Evolutionary conservation across 2,113 vertebrate species (phyloP).

Genomic region (Gasterosteus aculeatus): DNA sequence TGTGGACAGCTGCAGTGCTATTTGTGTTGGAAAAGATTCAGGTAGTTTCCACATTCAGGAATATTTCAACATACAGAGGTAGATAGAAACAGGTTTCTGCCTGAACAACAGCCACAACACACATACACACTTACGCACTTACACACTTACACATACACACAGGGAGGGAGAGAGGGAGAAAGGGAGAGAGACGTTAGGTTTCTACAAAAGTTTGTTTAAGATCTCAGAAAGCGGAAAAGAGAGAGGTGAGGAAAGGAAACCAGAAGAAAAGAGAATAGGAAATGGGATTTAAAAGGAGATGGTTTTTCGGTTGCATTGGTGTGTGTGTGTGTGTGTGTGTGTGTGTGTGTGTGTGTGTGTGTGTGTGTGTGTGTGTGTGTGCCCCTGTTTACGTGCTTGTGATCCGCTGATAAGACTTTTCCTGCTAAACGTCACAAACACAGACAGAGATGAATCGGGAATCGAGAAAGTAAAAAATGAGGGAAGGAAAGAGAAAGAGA

Average conservation of each 20-base stretch:
- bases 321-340: not conserved
- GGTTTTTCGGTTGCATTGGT: slow-evolving; percentile 4
- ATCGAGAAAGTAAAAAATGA: not conserved
- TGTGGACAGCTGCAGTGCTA: slow-evolving; percentile 81
- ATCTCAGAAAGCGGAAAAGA: not conserved
- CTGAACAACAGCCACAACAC: slow-evolving; percentile 31
- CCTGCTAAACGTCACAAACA: slow-evolving; percentile 42
- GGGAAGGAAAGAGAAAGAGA: not conserved
- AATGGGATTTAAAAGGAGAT: not conserved
- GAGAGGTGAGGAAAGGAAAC: not conserved
- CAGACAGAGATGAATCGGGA: slow-evolving; percentile 37
- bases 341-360: not conserved
- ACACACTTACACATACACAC: not conserved
- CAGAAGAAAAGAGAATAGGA: not conserved
- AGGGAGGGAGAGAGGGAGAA: not conserved
- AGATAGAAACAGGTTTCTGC: slow-evolving; percentile 46
- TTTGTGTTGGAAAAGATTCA: slow-evolving; percentile 85
- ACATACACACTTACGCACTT: slow-evolving; percentile 14
- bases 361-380: not conserved
- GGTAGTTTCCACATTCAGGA: slow-evolving; percentile 69
- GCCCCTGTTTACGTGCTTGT: not conserved
- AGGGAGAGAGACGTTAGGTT: not conserved
- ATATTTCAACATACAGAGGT: slow-evolving; percentile 51
- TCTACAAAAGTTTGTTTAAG: slow-evolving; percentile 11
- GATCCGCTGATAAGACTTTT: slow-evolving; percentile 25